Conservation (phyloP, 2,888 invertebrate species). For the Pristionchus mayeri region DNA sequence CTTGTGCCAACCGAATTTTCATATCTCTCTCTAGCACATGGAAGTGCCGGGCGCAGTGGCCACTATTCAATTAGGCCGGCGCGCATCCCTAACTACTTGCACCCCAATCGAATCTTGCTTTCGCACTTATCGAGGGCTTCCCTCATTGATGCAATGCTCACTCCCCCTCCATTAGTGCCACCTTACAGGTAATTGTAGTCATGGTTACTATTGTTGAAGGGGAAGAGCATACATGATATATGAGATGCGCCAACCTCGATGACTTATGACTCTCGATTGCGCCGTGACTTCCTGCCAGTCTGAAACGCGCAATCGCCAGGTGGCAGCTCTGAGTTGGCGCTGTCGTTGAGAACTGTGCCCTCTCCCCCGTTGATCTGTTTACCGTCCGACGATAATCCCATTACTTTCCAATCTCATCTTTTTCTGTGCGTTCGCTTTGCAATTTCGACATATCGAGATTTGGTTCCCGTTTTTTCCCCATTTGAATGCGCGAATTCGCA, state of each 20-base stretch:
- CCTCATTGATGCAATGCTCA: slow-evolving; percentile 1
- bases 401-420: not conserved
- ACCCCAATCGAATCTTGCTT: not conserved
- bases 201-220: slow-evolving; percentile 34
- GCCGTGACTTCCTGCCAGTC: not conserved
- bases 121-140: not conserved
- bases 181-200: slow-evolving; percentile 21
- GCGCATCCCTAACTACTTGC: slow-evolving; percentile 35
- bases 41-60: slow-evolving; percentile 1
- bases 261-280: no score
- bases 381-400: not conserved
- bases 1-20: slow-evolving; percentile 42
- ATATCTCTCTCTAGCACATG: slow-evolving; percentile 14
- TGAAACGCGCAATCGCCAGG: not conserved
- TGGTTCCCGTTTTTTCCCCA: not conserved
- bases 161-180: no score
- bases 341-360: not conserved
- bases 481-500: not conserved
- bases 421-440: not conserved
- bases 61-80: slow-evolving; percentile 30
- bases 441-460: not conserved
- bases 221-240: not conserved
- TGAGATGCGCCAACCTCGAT: not conserved
- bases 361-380: slow-evolving; percentile 7
- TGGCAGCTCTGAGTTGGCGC: slow-evolving; percentile 25